Evolutionary conservation across 2,113 vertebrate genomes (phyloP).

Genomic region (Embiotoca jacksoni): DNA sequence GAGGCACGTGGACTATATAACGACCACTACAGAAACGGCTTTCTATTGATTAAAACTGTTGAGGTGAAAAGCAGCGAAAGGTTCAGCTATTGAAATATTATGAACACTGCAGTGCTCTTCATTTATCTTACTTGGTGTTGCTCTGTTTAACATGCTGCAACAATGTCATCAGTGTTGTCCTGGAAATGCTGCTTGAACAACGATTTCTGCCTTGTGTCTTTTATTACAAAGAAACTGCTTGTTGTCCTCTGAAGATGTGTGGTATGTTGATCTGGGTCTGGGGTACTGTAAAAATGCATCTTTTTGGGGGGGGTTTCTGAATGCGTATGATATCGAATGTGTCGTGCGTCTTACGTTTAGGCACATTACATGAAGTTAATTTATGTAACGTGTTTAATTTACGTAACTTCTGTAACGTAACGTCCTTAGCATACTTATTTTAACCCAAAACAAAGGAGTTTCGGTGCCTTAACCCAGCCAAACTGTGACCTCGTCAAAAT

Average conservation of each 20-base stretch:
- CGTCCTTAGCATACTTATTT: too few species aligned
- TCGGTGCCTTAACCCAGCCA: too few species aligned
- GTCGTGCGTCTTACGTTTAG: too few species aligned
- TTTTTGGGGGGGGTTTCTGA: too few species aligned
- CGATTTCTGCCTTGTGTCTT: not conserved
- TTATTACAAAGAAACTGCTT: not conserved
- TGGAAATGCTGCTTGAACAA: slow-evolving; percentile 21
- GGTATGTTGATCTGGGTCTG: not conserved
- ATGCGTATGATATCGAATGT: too few species aligned
- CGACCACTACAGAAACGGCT: slow-evolving; percentile 18
- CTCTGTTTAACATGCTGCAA: slow-evolving; percentile 57
- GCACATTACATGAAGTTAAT: too few species aligned
- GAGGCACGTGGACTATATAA: slow-evolving; percentile 5
- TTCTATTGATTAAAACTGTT: slow-evolving; percentile 42
- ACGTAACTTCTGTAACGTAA: too few species aligned
- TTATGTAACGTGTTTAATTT: too few species aligned
- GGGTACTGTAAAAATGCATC: too few species aligned
- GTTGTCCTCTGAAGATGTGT: not conserved
- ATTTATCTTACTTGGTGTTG: slow-evolving; percentile 56
- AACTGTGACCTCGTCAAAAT: too few species aligned
- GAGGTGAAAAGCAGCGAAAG: slow-evolving; percentile 25
- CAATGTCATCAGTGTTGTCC: slow-evolving; percentile 28
- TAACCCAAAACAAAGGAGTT: too few species aligned
- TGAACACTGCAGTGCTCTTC: slow-evolving; percentile 26
- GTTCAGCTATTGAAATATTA: slow-evolving; percentile 37